A percentile compares a stretch with the other conserved stretches of the same genome.
phyloP scores from a whole-genome alignment of 1,140 invertebrate species.

The Microplitis mediator region DNA sequence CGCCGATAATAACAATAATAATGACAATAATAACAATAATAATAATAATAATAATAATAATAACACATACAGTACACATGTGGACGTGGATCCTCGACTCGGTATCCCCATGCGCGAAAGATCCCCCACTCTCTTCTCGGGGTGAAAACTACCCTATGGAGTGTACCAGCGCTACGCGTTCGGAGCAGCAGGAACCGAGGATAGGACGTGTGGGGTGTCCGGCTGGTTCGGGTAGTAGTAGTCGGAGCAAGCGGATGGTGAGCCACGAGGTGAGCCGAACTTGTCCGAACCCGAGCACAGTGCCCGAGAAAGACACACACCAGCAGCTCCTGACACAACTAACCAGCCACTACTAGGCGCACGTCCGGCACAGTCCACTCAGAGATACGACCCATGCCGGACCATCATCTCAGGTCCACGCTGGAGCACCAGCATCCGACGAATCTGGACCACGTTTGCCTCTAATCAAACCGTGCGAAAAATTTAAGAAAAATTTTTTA shows the following conservation, averaged over 20 bases:
- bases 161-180: slow-evolving; percentile 47
- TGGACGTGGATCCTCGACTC: slow-evolving; percentile 14
- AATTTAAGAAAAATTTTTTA: background rate
- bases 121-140: slow-evolving; percentile 28
- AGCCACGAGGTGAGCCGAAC: slow-evolving; percentile 53
- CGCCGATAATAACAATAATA: background rate
- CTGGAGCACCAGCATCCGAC: slow-evolving; percentile 38
- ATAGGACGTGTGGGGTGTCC: slow-evolving; percentile 55
- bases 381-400: slow-evolving; percentile 63
- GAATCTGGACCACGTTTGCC: slow-evolving; percentile 22
- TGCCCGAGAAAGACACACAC: slow-evolving; percentile 40
- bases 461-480: background rate
- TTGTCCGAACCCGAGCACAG: slow-evolving; percentile 58
- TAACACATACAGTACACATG: background rate
- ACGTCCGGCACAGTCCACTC: slow-evolving; percentile 63
- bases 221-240: slow-evolving; percentile 26
- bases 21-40: background rate
- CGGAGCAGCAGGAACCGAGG: too few species aligned
- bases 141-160: slow-evolving; percentile 58
- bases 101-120: slow-evolving; percentile 44
- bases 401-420: slow-evolving; percentile 59
- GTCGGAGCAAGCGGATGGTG: slow-evolving; percentile 9
- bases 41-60: too few species aligned
- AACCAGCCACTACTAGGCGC: slow-evolving; percentile 52
- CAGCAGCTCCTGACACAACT: slow-evolving; percentile 40